Evolutionary conservation across 2,888 invertebrate species (phyloP), one percentile per base, ranked within the genome.

Genomic region (Quadroppia sp.): DNA sequence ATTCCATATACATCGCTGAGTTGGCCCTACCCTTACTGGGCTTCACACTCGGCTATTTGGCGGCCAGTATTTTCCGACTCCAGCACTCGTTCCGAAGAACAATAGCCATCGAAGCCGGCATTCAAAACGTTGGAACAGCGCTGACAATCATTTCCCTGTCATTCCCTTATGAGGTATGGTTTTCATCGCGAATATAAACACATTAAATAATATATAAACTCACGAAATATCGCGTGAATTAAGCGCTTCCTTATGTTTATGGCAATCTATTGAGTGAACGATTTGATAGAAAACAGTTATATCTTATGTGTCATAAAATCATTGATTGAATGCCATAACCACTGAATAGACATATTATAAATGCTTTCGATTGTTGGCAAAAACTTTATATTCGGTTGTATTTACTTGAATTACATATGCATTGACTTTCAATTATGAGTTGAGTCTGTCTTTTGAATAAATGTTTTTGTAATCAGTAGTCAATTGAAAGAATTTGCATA

Each of bases 81-180:
- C 76, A 78, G 30, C 74, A 77, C 4, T 74, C 73, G 0, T 77
- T 75, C n/a, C 71, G 81, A 23, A 76, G 80, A 69, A 81, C 81
- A 6, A 78, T 81, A 48, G 80, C 80, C 71, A 77, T 81, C 50
- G 81, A 81, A 75, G 80, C 80, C 1, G 80, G 81, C 36, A 79
- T 81, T 32, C 81, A 81, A 72, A 81, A 81, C 71, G 80, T 81
- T 36, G 80, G 80, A 0, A 77, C 81, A n/a, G 81, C 81, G 20
- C 78, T 81, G 76, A 80, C 81, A 6, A 77, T 81, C 71, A 78
- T 81, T 20, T 78, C 79, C 20, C 74, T 81, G 30, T 80, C 80
- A 11, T 81, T 79, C 72, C 78, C 79, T 6, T 71, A 78, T 28
- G 74, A 77, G 71, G 78, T 78, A 76, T n/a, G n/a, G n/a, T n/a